Evolutionary conservation across 2,888 invertebrate species (phyloP), one percentile per base, ranked within the genome.

Genomic region (Polietes domitor): DNA sequence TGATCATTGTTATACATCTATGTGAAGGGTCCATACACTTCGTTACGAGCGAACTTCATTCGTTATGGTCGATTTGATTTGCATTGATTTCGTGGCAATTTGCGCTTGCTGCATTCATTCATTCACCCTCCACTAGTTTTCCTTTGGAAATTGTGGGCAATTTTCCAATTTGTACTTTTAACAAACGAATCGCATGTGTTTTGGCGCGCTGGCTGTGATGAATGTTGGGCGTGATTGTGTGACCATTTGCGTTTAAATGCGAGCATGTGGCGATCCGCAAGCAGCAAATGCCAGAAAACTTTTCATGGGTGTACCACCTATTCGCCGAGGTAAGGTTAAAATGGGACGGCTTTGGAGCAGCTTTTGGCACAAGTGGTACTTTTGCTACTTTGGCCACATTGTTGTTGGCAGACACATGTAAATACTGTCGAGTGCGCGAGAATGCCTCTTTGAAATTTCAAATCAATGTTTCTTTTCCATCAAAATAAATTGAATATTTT

Each of bases 121-220:
- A 37, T 63, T 65, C 65, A 70, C 68, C 58, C 71, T 79, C 37
- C 65, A 19, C 75, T 63, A n/a, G 84, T 84, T 83, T 76, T 80
- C 86, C 78, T 82, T 82, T 71, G 77, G n/a, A 74, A 83, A 79
- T 83, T 78, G 80, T 82, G 81, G 85, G 84, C 88, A 88, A 87
- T 85, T 87, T 86, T 87, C 87, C 88, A 88, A 86, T 85, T 85
- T 86, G 85, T 85, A 47, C 76, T 68, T 82, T 79, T 68, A 80
- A 55, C 41, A 74, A 37, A 71, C 50, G 82, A 80, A 77, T 77
- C 77, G 41, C 24, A 21, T 50, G 28, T 53, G 61, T 15, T 74
- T 19, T n/a, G 28, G 50, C 68, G 58, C 21, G 6, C 28, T 41
- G 26, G 28, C 50, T n/a, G 58, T 63, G 50, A 63, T 68, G 47